Evolutionary conservation across 1,140 invertebrate genomes (phyloP).

Genomic region (Zaprionus vittiger): DNA sequence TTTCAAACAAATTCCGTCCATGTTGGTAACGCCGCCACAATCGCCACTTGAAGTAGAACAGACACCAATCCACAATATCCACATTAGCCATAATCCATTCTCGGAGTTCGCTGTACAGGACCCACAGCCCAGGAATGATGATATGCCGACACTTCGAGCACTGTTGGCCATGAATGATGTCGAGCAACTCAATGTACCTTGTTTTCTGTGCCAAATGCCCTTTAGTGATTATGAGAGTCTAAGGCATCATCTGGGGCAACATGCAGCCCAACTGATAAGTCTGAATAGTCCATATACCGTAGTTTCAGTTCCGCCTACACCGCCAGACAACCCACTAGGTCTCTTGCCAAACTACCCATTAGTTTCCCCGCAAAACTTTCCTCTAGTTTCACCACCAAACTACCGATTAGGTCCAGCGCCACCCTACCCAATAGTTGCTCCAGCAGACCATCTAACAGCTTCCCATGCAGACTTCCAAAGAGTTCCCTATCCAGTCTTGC

Average conservation of each 20-base stretch:
- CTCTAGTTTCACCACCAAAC: not conserved
- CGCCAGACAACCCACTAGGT: not conserved
- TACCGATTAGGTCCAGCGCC: not conserved
- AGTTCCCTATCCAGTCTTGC: too few relatives aligned
- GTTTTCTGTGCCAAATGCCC: not conserved
- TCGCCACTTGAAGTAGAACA: conserved; percentile 27
- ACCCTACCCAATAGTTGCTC: too few relatives aligned
- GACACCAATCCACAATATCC: not conserved
- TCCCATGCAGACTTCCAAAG: too few relatives aligned
- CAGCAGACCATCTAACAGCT: not conserved
- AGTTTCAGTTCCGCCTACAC: not conserved
- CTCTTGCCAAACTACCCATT: not conserved
- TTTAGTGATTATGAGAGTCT: not conserved
- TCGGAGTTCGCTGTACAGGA: not conserved
- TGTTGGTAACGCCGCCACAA: conserved; percentile 45
- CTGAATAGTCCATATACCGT: not conserved
- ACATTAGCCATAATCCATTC: not conserved
- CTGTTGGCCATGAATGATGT: not conserved
- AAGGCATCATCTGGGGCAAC: not conserved
- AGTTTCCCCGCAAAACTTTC: not conserved
- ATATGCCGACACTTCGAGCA: not conserved
- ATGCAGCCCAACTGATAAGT: not conserved
- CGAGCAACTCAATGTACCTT: not conserved
- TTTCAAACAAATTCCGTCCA: not conserved
- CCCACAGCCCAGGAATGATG: not conserved